Evolutionary conservation across 2,797 vertebrate genomes (phyloP).

Genomic region (Peromyscus nudipes): DNA sequence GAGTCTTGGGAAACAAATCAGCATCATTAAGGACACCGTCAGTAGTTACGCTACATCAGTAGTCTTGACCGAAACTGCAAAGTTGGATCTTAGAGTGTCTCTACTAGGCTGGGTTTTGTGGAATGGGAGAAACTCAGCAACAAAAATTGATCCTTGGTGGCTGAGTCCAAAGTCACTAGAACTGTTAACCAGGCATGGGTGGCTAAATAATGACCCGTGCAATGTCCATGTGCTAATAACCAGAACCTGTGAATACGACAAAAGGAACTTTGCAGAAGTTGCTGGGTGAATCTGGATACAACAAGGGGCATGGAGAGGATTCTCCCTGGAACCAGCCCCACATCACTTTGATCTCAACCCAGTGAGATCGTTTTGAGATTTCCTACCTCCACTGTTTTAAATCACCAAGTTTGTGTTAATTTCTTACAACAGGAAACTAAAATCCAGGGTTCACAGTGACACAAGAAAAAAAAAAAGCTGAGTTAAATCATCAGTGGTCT

Average conservation of each 20-base stretch:
- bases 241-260: background rate
- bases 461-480: background rate
- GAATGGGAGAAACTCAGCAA: background rate
- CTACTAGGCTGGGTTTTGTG: background rate
- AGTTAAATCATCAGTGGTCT: background rate
- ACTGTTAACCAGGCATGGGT: background rate
- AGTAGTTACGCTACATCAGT: background rate
- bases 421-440: conserved; percentile 5
- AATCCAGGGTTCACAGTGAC: background rate
- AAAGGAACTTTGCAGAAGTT: background rate
- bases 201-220: background rate
- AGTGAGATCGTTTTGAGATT: background rate
- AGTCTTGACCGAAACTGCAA: background rate
- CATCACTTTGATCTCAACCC: background rate
- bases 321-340: background rate
- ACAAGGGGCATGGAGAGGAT: background rate
- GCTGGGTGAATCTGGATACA: background rate
- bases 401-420: background rate
- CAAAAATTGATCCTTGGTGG: background rate
- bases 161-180: background rate
- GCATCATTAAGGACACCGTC: conserved; percentile 7
- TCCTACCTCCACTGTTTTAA: background rate
- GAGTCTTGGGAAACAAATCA: background rate
- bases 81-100: background rate
- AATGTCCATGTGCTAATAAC: background rate